These are phyloP conservation scores for Delia radicum DNA, from an alignment of 1,140 invertebrate genomes.

Conservation along the genomic window DNA sequence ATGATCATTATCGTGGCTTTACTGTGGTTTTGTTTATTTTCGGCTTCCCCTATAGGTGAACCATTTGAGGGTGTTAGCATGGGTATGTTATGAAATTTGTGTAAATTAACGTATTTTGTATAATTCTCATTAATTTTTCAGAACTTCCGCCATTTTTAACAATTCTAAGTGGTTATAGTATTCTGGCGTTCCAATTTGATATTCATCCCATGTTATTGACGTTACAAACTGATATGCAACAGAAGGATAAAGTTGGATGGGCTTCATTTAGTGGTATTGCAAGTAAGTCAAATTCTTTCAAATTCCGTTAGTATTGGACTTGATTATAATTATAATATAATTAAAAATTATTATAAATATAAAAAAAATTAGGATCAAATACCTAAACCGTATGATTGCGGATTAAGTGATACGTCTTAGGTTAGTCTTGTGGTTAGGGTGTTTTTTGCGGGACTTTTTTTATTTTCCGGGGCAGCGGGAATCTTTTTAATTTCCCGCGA, in stretches of 20 bases:
- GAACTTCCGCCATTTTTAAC: constrained; percentile 55
- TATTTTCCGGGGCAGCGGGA: no score
- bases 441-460: no score
- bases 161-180: constrained; percentile 60
- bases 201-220: constrained; percentile 77
- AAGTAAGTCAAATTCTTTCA: constrained; percentile 54
- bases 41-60: constrained; percentile 37
- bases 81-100: constrained; percentile 30
- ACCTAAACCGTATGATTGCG: no score
- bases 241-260: constrained; percentile 64
- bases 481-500: no score
- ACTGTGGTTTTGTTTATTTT: constrained; percentile 57
- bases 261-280: constrained; percentile 67
- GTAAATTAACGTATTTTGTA: neutral
- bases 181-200: constrained; percentile 74
- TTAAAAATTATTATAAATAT: neutral
- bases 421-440: no score
- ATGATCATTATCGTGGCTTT: constrained; percentile 62
- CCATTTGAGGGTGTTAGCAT: constrained; percentile 46
- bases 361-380: no score
- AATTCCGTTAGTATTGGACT: neutral
- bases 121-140: constrained; percentile 10
- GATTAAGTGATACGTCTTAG: no score
- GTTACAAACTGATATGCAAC: constrained; percentile 77
- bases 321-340: neutral